A percentile compares a stretch with the other conserved stretches of the same genome.
phyloP scores from a whole-genome alignment of 2,113 vertebrate genomes.

The Microtus oregoni region DNA sequence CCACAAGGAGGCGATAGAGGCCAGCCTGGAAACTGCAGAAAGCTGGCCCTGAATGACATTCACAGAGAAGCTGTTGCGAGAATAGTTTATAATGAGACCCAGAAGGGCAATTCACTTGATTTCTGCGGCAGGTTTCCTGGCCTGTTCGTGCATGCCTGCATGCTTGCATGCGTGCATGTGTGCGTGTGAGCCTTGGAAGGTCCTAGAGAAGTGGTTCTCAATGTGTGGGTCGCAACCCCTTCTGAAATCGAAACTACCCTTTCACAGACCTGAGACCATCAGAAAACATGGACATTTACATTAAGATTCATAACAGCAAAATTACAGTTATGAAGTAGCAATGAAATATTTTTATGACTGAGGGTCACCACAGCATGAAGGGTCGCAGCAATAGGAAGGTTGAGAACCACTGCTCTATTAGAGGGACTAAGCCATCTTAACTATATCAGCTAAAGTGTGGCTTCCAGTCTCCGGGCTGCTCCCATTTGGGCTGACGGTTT shows the following conservation, averaged over 20 bases:
- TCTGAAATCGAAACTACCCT: not conserved
- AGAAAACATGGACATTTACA: not conserved
- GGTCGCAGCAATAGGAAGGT: not conserved
- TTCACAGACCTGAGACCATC: not conserved
- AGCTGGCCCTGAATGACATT: not conserved
- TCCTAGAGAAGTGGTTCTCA: not conserved
- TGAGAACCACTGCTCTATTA: not conserved
- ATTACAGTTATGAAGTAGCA: not conserved
- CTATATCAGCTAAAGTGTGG: rapidly evolving
- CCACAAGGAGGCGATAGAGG: slow-evolving; percentile 19
- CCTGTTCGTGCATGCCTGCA: not conserved
- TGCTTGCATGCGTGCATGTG: not conserved
- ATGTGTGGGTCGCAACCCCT: not conserved
- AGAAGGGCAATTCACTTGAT: not conserved
- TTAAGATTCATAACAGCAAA: not conserved
- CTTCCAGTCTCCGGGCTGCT: not conserved
- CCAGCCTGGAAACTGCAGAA: not conserved
- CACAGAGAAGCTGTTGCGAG: not conserved
- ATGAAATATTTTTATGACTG: not conserved
- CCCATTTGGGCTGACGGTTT: not conserved
- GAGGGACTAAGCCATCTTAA: not conserved
- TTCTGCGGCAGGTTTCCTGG: not conserved
- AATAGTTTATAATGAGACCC: slow-evolving; percentile 1
- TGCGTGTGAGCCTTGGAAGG: not conserved
- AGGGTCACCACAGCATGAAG: not conserved